Evolutionary conservation across 2,888 invertebrate species (phyloP), one percentile per base, ranked within the genome.

Genomic region (Sisyra terminalis): DNA sequence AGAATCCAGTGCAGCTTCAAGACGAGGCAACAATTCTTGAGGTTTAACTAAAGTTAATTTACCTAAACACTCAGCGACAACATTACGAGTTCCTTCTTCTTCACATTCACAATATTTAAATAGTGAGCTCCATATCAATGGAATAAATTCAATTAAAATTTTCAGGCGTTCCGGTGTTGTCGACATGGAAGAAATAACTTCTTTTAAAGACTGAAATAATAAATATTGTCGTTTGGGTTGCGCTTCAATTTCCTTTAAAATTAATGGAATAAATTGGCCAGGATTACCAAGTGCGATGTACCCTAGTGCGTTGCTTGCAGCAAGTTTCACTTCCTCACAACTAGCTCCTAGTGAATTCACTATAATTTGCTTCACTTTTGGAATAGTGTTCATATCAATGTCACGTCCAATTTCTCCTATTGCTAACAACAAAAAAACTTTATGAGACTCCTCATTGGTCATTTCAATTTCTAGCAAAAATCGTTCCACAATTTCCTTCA

Each of bases 1-100:
- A 0, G 84, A 85, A 46, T 73, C 75, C 38, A 92, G 64, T 42
- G 87, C 86, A 50, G 78, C 76, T 56, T 89, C 84, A 45, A 98
- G 67, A 53, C 83, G 77, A n/a, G 92, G 88, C 52, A 99, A 65
- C 42, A 97, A 69, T 48, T 77, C 77, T 42, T 75, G 73, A 0
- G 97, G 96, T 63, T 96, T 90, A 44, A 97, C 82, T 41, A 97
- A 70, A 30, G 96, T 96, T 44, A 98, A 69, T 66, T 96, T 96
- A 45, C 86, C 98, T 49, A 98, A 71, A 61, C 98, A 99, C 65
- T 99, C 98, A 1, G 98, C 93, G 2, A 98, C 97, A 4, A 99
- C 96, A 63, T 97, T 97, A 46, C 98, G 75, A 6, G 97, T 96
- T 34, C 98, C 97, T 64, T 99, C 98, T 65, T 98, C 98, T 1